Conservation (phyloP, 2,888 invertebrate genomes). For the Eumerus sabulonum region DNA sequence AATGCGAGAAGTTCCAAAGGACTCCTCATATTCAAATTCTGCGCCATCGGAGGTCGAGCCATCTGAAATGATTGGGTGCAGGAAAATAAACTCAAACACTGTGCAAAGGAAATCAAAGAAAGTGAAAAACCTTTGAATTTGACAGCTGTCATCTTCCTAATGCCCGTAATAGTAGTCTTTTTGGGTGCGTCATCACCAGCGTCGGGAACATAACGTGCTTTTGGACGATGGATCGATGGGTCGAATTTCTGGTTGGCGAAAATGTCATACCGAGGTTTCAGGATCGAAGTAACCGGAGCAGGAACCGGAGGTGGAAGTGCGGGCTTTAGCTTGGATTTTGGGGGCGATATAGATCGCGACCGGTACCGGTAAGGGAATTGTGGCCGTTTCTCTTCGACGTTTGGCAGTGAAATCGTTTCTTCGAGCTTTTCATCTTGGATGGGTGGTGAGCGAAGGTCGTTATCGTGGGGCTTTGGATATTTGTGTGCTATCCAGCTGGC, state of each 20-base stretch:
- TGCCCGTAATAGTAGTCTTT: constrained; percentile 78
- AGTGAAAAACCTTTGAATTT: constrained; percentile 75
- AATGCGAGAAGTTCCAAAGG: not conserved
- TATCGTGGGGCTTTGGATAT: constrained; percentile 85
- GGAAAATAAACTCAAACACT: constrained; percentile 66
- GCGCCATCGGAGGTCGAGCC: not conserved
- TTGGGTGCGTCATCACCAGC: constrained; percentile 81
- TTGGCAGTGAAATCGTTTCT: constrained; percentile 38
- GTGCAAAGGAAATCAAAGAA: constrained; percentile 34
- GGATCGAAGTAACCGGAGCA: constrained; percentile 78
- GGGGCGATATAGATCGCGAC: constrained; percentile 81
- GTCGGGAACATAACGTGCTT: constrained; percentile 86
- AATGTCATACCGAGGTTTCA: constrained; percentile 79
- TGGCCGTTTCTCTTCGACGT: constrained; percentile 25
- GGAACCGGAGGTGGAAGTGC: no score
- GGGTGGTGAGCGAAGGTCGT: constrained; percentile 77
- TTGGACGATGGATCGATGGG: constrained; percentile 87
- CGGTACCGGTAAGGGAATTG: constrained; percentile 75
- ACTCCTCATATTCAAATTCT: not conserved
- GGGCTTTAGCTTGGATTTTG: constrained; percentile 73
- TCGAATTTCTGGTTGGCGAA: constrained; percentile 85
- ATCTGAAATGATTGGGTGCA: constrained; percentile 48
- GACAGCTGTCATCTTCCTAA: constrained; percentile 74
- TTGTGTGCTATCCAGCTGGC: constrained; percentile 90
- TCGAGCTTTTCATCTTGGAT: constrained; percentile 17